Base-by-base conservation (phyloP, 1,140 invertebrate species). In the Chrysomallon squamiferum region DNA sequence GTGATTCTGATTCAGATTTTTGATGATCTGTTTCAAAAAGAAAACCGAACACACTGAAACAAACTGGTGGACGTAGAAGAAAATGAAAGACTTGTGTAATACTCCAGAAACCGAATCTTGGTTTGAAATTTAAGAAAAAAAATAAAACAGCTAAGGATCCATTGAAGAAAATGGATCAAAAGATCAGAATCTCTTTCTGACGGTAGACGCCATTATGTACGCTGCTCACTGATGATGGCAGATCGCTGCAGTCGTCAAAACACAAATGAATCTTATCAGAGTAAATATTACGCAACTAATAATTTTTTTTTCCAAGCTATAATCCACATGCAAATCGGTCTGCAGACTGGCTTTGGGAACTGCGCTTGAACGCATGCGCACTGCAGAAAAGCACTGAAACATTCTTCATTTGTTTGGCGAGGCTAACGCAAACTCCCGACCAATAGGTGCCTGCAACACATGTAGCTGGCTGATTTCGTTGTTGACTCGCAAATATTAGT, bases 401-500 rank as follows among this genome's bases (percentile, higher is more conserved):
- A 66, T 65, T 66, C 49, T 66, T 59, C 43, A 27, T 22, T 57
- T 66, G 58, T 60, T 59, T 66, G 57, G 29, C 64, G 29, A 60
- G 64, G 57, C 59, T 66, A 43, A 59, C 27, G 25, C 18, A n/a
- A 30, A 43, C 41, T 6, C n/a, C 50, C 57, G 58, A n/a, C 64
- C 58, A 66, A 66, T 66, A 41, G 49, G 25, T 58, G 27, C 29
- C 47, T 18, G 20, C 45, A 29, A 32, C 35, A 41, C 18, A 43
- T n/a, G 43, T 27, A 20, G 41, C 45, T 27, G 13, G 29, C 29
- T 38, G 49, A 59, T 54, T 50, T 32, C 25, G n/a, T 35, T 66
- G 45, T 66, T 66, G 59, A 57, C 49, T 38, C 33, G 49, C 58
- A 54, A 66, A 66, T 66, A 66, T 66, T 66, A 49, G 64, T 60